Conservation (phyloP, 2,888 invertebrate genomes). For the Thymelicus lineola region DNA sequence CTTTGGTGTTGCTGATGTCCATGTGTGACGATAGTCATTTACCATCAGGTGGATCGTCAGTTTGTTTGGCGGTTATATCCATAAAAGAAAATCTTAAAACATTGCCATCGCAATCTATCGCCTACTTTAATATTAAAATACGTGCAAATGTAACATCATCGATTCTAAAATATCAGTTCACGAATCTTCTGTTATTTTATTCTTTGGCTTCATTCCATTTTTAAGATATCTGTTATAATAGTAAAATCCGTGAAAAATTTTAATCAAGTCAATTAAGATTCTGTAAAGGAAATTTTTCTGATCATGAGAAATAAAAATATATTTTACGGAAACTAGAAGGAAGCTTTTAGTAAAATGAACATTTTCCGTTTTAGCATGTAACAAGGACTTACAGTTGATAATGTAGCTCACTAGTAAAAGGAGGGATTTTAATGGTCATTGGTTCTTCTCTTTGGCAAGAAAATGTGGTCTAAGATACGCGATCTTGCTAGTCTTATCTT, state of each 20-base stretch:
- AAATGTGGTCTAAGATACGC: slow-evolving; percentile 9
- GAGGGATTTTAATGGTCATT: slow-evolving; percentile 42
- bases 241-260: slow-evolving; percentile 7
- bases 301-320: slow-evolving; percentile 27
- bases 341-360: slow-evolving; percentile 33
- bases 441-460: slow-evolving; percentile 32
- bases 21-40: too few species aligned
- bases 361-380: slow-evolving; percentile 22
- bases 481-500: background rate
- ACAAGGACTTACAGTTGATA: slow-evolving; percentile 25
- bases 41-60: too few species aligned
- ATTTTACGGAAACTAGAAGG: slow-evolving; percentile 15
- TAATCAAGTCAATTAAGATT: slow-evolving; percentile 14
- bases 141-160: too few species aligned
- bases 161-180: background rate
- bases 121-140: too few species aligned
- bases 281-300: slow-evolving; percentile 21
- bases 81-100: too few species aligned
- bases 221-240: too few species aligned
- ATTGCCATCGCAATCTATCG: too few species aligned
- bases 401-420: slow-evolving; percentile 38
- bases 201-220: too few species aligned
- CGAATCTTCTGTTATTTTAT: background rate
- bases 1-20: too few species aligned
- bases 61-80: too few species aligned